These are phyloP conservation scores for Thaleichthys pacificus DNA, from an alignment of 2,797 vertebrate genomes.

Conservation along the genomic window DNA sequence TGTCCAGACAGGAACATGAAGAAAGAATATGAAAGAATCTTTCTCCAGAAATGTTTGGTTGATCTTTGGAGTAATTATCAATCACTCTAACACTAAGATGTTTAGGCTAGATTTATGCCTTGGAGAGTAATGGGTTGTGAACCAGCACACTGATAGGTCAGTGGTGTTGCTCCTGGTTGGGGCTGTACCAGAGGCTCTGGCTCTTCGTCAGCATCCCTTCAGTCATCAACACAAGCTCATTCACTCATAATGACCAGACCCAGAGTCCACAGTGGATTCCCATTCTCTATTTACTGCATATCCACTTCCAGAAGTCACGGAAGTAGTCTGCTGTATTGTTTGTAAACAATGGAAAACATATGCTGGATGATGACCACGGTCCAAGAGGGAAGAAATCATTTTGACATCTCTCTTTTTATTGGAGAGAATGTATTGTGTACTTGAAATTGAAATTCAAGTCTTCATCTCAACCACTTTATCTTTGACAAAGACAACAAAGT, in stretches of 20 bases:
- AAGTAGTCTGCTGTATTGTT: constrained; percentile 28
- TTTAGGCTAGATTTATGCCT: constrained; percentile 53
- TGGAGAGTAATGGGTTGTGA: constrained; percentile 38
- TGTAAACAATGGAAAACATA: constrained; percentile 24
- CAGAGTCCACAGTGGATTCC: constrained; percentile 44
- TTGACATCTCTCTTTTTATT: not conserved
- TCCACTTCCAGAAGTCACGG: constrained; percentile 39
- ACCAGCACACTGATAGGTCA: constrained; percentile 17
- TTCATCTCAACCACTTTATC: too few relatives aligned
- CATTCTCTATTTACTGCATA: constrained; percentile 25
- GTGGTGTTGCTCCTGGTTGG: too few relatives aligned
- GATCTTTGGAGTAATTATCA: constrained; percentile 62
- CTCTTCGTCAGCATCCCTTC: constrained; percentile 48
- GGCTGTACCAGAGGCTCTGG: not conserved
- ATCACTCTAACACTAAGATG: constrained; percentile 36
- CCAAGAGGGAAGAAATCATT: constrained; percentile 2
- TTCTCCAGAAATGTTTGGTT: constrained; percentile 58
- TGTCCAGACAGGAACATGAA: constrained; percentile 45
- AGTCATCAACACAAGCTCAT: constrained; percentile 66
- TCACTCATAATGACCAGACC: constrained; percentile 58
- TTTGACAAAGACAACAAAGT: too few relatives aligned
- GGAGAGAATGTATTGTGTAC: too few relatives aligned
- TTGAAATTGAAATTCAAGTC: too few relatives aligned
- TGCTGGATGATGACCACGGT: constrained; percentile 15
- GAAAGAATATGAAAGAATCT: constrained; percentile 30